A percentile compares a stretch with the other conserved stretches of the same genome.
Evolutionary conservation across 92 coral and sea anemone species (phyloP).

Genomic region (Epizoanthus ramosus): DNA sequence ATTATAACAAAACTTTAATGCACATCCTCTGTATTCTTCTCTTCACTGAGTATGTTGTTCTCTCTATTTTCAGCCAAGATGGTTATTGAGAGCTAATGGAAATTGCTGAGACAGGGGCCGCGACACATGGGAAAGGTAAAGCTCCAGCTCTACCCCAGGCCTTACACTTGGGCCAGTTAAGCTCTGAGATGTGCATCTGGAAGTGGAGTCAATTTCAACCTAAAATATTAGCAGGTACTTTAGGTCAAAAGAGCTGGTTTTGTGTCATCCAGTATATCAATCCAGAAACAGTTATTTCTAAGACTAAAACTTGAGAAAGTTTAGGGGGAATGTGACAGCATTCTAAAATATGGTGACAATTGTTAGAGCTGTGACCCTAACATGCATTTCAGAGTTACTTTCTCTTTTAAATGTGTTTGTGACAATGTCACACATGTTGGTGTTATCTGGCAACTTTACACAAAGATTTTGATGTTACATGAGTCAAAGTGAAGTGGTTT

Average conservation of each 20-base stretch:
- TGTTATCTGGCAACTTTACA: too few relatives aligned
- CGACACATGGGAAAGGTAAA: constrained; percentile 43
- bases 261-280: background rate
- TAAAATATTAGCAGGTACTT: constrained; percentile 44
- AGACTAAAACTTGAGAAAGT: too few relatives aligned
- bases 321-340: too few relatives aligned
- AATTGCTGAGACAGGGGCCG: constrained; percentile 46
- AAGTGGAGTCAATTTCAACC: constrained; percentile 47
- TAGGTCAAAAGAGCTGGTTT: constrained; percentile 14
- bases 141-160: constrained; percentile 29
- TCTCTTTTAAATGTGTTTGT: too few relatives aligned
- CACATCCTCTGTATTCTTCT: too few relatives aligned
- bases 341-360: too few relatives aligned
- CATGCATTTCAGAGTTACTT: too few relatives aligned
- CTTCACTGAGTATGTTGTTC: background rate
- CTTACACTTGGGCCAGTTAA: constrained; percentile 38
- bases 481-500: too few relatives aligned
- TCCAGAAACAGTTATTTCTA: background rate
- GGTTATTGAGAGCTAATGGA: constrained; percentile 44
- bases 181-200: constrained; percentile 46
- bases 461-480: too few relatives aligned
- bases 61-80: constrained; percentile 34
- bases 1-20: too few relatives aligned
- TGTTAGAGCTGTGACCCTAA: too few relatives aligned
- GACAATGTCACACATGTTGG: too few relatives aligned